Evolutionary conservation across 2,888 invertebrate genomes (phyloP).

Genomic region (Netelia virgata): DNA sequence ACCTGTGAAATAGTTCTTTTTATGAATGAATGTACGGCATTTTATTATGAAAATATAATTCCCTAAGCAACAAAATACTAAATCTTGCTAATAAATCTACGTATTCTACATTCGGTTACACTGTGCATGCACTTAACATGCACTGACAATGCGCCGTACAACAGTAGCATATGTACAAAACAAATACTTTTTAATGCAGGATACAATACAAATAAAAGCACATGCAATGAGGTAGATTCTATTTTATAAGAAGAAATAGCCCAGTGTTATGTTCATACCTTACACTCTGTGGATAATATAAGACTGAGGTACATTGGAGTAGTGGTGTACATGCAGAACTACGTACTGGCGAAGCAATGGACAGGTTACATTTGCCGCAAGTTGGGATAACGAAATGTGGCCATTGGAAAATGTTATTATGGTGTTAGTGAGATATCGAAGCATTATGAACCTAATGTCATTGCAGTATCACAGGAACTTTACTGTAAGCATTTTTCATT

Average conservation of each 20-base stretch:
- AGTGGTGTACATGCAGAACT: conserved; percentile 12
- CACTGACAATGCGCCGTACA: conserved; percentile 31
- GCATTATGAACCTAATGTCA: conserved; percentile 23
- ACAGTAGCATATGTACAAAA: conserved; percentile 16
- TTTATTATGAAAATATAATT: conserved; percentile 13
- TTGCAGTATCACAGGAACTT: conserved; percentile 17
- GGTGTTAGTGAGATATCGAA: conserved; percentile 22
- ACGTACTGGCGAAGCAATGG: conserved; percentile 23
- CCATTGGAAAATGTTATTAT: conserved; percentile 9
- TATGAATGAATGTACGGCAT: not conserved
- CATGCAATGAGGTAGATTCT: conserved; percentile 23
- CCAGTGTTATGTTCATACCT: conserved; percentile 31
- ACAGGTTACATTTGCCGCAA: conserved; percentile 34
- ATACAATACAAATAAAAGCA: conserved; percentile 19
- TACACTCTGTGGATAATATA: conserved; percentile 29
- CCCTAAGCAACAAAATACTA: conserved; percentile 28
- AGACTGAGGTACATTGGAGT: conserved; percentile 16
- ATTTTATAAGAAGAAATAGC: conserved; percentile 24
- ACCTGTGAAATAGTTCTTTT: not conserved
- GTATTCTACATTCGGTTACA: conserved; percentile 32
- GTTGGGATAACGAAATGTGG: conserved; percentile 21
- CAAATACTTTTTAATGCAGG: conserved; percentile 24
- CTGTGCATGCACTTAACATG: conserved; percentile 24
- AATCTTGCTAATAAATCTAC: conserved; percentile 25
- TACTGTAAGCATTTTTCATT: conserved; percentile 16